Conservation (phyloP, 2,888 invertebrate genomes). For the Scaptomyza caliginosa region DNA sequence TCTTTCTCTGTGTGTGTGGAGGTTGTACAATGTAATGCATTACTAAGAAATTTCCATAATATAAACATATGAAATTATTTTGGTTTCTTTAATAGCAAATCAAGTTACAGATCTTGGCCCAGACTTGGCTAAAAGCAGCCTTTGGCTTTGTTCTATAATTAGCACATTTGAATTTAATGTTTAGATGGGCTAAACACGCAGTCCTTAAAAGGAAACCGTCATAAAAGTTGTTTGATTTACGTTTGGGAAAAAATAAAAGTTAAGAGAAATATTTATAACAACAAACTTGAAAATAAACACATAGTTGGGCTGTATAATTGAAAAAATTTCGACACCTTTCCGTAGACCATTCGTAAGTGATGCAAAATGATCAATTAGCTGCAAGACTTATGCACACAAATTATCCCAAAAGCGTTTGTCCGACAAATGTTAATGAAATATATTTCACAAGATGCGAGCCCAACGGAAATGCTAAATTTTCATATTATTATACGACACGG, state of each 20-base stretch:
- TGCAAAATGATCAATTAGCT: constrained; percentile 57
- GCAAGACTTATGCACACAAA: constrained; percentile 71
- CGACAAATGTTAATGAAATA: constrained; percentile 62
- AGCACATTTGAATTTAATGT: constrained; percentile 62
- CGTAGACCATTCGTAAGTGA: constrained; percentile 34
- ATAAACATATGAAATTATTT: constrained; percentile 52
- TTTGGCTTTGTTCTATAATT: constrained; percentile 50
- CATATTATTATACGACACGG: constrained; percentile 72
- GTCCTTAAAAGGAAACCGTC: constrained; percentile 21
- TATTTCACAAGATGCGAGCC: constrained; percentile 64
- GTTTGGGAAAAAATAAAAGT: background rate
- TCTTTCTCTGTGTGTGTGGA: constrained; percentile 6
- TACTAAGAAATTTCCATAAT: constrained; percentile 55
- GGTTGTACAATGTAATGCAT: constrained; percentile 20
- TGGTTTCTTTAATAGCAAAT: background rate
- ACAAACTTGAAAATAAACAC: background rate
- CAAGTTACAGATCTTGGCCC: constrained; percentile 26
- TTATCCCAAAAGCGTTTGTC: constrained; percentile 45
- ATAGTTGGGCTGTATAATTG: background rate
- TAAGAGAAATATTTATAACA: background rate
- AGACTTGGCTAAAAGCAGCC: constrained; percentile 32
- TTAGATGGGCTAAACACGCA: constrained; percentile 56
- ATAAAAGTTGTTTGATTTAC: background rate
- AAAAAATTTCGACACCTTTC: constrained; percentile 37
- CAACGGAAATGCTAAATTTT: constrained; percentile 78